A percentile compares a stretch with the other conserved stretches of the same genome.
These are phyloP conservation scores for Epistrophe grossulariae DNA, from an alignment of 2,888 invertebrate species.

Conservation along the genomic window DNA sequence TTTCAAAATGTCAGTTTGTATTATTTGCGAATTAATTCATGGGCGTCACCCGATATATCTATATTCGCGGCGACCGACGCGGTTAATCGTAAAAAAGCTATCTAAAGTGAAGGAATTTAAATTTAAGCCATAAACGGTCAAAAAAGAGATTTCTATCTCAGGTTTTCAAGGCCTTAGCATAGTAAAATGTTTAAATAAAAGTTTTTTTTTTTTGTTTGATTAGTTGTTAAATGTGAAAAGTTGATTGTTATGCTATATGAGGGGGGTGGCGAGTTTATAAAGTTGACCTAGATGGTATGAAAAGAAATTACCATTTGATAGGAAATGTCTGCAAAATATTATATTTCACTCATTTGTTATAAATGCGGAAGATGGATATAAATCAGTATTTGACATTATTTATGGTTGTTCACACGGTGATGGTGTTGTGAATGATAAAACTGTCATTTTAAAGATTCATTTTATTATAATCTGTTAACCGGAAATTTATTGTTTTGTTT, in stretches of 20 bases:
- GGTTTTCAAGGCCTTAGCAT: conserved; percentile 55
- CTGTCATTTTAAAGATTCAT: conserved; percentile 7
- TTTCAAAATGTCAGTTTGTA: conserved; percentile 19
- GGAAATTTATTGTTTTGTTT: conserved; percentile 24
- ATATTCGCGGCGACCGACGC: not conserved
- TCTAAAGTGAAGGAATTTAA: conserved; percentile 43
- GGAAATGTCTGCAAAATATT: not conserved
- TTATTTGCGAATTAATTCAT: conserved; percentile 65
- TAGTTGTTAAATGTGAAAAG: not conserved
- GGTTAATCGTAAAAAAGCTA: conserved; percentile 18
- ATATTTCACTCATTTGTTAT: conserved; percentile 8
- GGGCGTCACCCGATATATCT: conserved; percentile 11
- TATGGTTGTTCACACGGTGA: conserved; percentile 18
- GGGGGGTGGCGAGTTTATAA: not conserved
- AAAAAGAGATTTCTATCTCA: conserved; percentile 64
- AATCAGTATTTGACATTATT: conserved; percentile 14
- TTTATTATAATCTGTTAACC: not conserved
- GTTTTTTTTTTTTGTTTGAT: conserved; percentile 1
- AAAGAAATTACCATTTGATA: not conserved
- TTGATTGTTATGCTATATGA: not conserved
- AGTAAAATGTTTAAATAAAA: not conserved
- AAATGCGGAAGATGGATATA: conserved; percentile 28
- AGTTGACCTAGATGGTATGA: conserved; percentile 1
- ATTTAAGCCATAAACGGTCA: conserved; percentile 64
- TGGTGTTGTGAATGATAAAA: conserved; percentile 4